Conservation (phyloP, 2,888 invertebrate genomes). For the Ophioninae sp. region DNA sequence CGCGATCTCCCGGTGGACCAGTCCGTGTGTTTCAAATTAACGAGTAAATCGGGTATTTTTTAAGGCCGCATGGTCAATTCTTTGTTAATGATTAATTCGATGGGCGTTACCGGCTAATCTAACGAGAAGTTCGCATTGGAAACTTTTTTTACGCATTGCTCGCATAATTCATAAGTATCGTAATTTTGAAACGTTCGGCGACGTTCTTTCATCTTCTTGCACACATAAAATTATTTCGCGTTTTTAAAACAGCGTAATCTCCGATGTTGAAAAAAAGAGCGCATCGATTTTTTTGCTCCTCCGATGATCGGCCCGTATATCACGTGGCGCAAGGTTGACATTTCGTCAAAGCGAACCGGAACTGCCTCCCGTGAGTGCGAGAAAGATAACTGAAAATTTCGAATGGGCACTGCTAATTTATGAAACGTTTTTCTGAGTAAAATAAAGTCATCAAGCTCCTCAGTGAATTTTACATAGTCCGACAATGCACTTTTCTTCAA, state of each 20-base stretch:
- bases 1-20: not conserved
- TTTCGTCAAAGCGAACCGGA: not conserved
- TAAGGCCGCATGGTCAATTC: not conserved
- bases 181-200: not conserved
- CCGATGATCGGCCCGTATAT: not conserved
- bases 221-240: not conserved
- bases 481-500: not conserved
- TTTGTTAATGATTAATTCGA: not conserved
- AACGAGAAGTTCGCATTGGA: not conserved
- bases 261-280: not conserved
- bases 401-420: not conserved
- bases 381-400: not conserved
- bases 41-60: not conserved
- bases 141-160: not conserved
- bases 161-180: not conserved
- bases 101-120: conserved; percentile 20
- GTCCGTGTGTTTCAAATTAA: not conserved
- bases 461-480: not conserved
- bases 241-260: not conserved
- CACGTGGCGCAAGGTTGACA: not conserved
- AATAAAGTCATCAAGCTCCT: not conserved
- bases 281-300: not conserved
- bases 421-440: not conserved
- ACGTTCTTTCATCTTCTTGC: not conserved
- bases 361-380: not conserved